phyloP scores from a whole-genome alignment of 92 coral and sea anemone species.

The Zoanthus gigantus region DNA sequence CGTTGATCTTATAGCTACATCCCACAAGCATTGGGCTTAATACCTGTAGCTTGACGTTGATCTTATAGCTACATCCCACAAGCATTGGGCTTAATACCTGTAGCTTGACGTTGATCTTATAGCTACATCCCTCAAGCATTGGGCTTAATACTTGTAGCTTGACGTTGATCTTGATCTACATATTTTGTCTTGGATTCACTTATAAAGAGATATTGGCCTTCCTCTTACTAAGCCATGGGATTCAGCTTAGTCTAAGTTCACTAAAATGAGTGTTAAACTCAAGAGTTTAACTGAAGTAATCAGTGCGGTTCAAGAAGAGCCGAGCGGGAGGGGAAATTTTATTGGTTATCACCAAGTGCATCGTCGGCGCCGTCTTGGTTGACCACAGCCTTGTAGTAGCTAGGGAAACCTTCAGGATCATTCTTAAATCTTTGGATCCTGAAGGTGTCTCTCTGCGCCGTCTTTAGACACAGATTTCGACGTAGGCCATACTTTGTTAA shows the following conservation, averaged over 20 bases:
- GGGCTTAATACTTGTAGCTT: too few relatives aligned
- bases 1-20: too few relatives aligned
- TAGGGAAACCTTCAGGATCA: constrained; percentile 40
- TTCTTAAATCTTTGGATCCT: constrained; percentile 48
- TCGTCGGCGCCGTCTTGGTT: constrained; percentile 11
- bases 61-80: too few relatives aligned
- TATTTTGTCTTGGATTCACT: constrained; percentile 43
- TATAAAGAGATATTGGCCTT: constrained; percentile 42
- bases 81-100: too few relatives aligned
- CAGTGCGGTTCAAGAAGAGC: constrained; percentile 30
- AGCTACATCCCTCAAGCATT: too few relatives aligned
- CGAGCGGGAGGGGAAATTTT: constrained; percentile 33
- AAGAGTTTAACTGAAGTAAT: constrained; percentile 42
- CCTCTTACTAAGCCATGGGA: constrained; percentile 40
- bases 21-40: too few relatives aligned
- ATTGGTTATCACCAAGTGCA: constrained; percentile 48
- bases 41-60: too few relatives aligned
- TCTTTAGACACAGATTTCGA: constrained; percentile 45
- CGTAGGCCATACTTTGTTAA: constrained; percentile 14
- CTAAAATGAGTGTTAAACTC: constrained; percentile 40
- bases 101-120: too few relatives aligned
- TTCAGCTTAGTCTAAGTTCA: constrained; percentile 34
- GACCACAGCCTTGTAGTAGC: constrained; percentile 46
- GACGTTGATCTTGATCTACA: neutral
- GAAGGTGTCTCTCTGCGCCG: constrained; percentile 40